Evolutionary conservation across 2,888 invertebrate genomes (phyloP), one percentile per base, ranked within the genome.

Genomic region (Tanytarsus gracilentus): DNA sequence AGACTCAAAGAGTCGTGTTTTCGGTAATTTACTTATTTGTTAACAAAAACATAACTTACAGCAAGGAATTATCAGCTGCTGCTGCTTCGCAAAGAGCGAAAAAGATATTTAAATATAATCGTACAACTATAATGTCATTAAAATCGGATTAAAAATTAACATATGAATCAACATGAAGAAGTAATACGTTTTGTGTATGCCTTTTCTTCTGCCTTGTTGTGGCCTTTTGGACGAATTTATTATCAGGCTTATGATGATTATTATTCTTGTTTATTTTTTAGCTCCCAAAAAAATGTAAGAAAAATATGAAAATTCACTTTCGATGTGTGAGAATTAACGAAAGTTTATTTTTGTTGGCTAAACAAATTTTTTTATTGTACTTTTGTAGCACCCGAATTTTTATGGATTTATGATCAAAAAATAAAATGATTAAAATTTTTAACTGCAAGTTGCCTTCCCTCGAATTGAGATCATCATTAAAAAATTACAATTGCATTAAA

Each of bases 41-140:
- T 56, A 56, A 56, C 40, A 56, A 39, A 40, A 26, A 56, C 53
- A 53, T 53, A 29, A 36, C 29, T 36, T 53, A 53, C 16, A 53
- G 51, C n/a, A 29, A 51, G 40, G 55, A 56, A 25, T 56, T 56
- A 56, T 56, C 53, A 53, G 53, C 30, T 53, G 18, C 39, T 53
- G 36, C 14, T 21, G 39, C 9, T 18, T 3, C 21, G 11, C 23
- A 23, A 18, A 44, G 16, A 44, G 40, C 40, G 21, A 18, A 26
- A 52, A 39, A 36, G 55, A 40, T 56, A 56, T 56, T 56, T 36
- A 56, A n/a, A 56, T 56, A 40, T 56, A 56, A 56, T 56, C 55
- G 27, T 40, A 56, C 55, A 56, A 56, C 55, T 56, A 56, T 56
- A 56, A 56, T 56, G 55, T 40, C 36, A 56, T 56, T 56, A 56